Base-by-base conservation (phyloP, 2,113 vertebrate genomes). In the Carlito syrichta region DNA sequence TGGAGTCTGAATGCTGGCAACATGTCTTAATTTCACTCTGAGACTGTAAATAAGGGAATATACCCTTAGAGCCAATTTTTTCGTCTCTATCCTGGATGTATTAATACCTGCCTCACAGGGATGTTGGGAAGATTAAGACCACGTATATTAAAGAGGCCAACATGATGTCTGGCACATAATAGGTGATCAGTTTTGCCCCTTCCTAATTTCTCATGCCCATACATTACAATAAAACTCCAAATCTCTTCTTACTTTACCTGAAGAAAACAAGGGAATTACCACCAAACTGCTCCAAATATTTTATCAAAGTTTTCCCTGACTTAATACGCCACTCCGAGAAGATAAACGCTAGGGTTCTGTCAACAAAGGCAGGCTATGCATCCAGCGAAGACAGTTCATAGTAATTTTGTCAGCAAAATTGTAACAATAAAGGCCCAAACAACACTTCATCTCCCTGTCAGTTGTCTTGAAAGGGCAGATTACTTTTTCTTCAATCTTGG, bases 401-500 rank as follows among this genome's bases (percentile, higher is more conserved):
- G 98, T 90, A 97, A 98, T 98, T 98, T 98, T 98, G 98, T 98
- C 98, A 98, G 98, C 97, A 98, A 98, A 98, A 99, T 89, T 98
- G 96, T 98, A 98, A 96, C 94, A 97, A 97, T 97, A 98, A 98
- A 98, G 97, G 94, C 94, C 97, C 97, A 97, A 98, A 95, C 96
- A 98, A 96, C 96, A 96, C 97, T 98, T 99, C 97, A 98, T 98
- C 98, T 98, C 98, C 97, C 97, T 98, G 98, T 99, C 98, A 98
- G 98, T 98, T 97, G 93, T 97, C 98, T 98, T 97, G 96, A 98
- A 98, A 98, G 98, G 98, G 96, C 96, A 98, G 98, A 98, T 99
- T 98, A 98, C 98, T 98, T 98, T 98, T 98, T 98, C 98, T 96
- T 98, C 98, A 97, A 97, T 98, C 97, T 98, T 98, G 98, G 98